Conservation (phyloP, 2,113 vertebrate species). For the Cyanocitta stelleri region DNA sequence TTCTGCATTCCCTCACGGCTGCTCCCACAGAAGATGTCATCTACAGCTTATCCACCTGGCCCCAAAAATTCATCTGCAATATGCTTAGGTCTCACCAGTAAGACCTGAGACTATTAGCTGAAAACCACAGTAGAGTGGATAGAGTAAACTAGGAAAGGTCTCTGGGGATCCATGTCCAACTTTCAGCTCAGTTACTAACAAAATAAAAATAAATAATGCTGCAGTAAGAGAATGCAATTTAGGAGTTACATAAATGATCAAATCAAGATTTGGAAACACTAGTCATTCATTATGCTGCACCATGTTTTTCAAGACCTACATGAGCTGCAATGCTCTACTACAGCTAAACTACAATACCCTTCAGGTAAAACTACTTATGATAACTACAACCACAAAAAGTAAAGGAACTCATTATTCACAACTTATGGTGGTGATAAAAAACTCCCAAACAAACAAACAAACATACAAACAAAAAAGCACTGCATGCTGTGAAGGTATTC, state of each 20-base stretch:
- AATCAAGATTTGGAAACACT: background rate
- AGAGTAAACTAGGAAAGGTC: background rate
- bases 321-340: background rate
- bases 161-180: background rate
- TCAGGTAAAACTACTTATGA: background rate
- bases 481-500: background rate
- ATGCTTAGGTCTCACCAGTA: background rate
- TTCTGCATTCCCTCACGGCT: background rate
- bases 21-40: background rate
- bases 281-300: background rate
- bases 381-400: background rate
- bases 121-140: accelerated
- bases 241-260: background rate
- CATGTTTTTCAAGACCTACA: background rate
- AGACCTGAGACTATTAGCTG: background rate
- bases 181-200: background rate
- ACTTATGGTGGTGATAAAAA: background rate
- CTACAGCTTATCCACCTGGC: background rate
- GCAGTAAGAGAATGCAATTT: background rate
- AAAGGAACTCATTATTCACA: background rate
- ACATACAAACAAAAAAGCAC: background rate
- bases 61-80: background rate
- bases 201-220: background rate
- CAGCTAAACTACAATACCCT: background rate
- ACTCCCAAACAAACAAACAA: background rate